A percentile compares a stretch with the other conserved stretches of the same genome.
Conservation (phyloP, 2,113 vertebrate genomes). For the Myotis yumanensis region DNA sequence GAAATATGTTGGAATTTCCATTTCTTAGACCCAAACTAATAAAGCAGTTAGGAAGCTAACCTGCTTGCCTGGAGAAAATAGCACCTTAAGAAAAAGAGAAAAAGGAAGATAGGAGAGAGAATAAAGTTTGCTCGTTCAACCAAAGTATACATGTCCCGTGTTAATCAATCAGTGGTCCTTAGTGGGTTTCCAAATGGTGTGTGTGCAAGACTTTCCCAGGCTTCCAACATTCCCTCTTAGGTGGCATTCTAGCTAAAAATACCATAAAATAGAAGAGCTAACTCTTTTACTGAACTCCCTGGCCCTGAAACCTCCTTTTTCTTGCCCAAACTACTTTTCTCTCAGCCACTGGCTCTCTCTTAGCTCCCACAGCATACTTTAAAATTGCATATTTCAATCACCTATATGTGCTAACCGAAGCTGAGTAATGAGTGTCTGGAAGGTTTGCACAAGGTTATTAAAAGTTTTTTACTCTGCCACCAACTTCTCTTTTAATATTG, state of each 20-base stretch:
- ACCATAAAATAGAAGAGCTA: slow-evolving; percentile 1
- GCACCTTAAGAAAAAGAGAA: background rate
- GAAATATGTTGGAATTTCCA: background rate
- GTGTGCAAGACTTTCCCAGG: background rate
- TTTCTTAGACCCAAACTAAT: background rate
- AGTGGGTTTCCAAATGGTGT: background rate
- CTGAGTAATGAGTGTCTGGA: slow-evolving; percentile 77
- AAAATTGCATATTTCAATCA: slow-evolving; percentile 78
- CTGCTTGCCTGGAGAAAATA: slow-evolving; percentile 2
- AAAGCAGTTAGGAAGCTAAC: slow-evolving; percentile 18
- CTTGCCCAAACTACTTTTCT: background rate
- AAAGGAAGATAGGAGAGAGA: background rate
- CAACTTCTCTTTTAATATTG: slow-evolving; percentile 81
- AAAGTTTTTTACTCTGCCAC: slow-evolving; percentile 79
- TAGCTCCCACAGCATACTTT: slow-evolving; percentile 64
- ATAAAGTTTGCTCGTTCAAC: background rate
- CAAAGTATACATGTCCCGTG: background rate
- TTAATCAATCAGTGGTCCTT: background rate
- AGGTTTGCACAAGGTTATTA: slow-evolving; percentile 81
- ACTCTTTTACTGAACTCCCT: slow-evolving; percentile 32
- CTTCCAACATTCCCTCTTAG: background rate
- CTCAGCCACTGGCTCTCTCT: slow-evolving; percentile 49
- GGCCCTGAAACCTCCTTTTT: background rate
- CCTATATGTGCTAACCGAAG: slow-evolving; percentile 63
- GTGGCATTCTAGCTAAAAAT: slow-evolving; percentile 41